A percentile compares a stretch with the other conserved stretches of the same genome.
These are phyloP conservation scores for Abrostola triplasia DNA, from an alignment of 2,888 invertebrate species.

Conservation along the genomic window DNA sequence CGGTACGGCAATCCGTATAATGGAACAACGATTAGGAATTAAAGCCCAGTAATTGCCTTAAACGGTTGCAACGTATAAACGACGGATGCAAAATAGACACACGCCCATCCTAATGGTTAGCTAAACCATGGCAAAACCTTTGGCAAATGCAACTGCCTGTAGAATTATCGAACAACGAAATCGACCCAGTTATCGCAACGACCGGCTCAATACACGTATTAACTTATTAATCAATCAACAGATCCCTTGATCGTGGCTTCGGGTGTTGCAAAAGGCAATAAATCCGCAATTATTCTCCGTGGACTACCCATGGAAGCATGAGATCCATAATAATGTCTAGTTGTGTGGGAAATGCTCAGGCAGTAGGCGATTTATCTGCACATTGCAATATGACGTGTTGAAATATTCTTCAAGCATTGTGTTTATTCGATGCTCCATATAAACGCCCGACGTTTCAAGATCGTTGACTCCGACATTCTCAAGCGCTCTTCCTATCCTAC, in stretches of 20 bases:
- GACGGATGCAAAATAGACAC: constrained; percentile 55
- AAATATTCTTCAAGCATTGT: constrained; percentile 61
- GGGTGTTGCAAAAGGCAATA: constrained; percentile 69
- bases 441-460: constrained; percentile 47
- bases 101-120: constrained; percentile 53
- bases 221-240: constrained; percentile 74
- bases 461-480: constrained; percentile 56
- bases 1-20: constrained; percentile 1
- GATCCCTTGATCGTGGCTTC: constrained; percentile 68
- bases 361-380: constrained; percentile 64
- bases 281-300: constrained; percentile 64
- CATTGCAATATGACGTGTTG: constrained; percentile 69
- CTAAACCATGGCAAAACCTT: constrained; percentile 46
- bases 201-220: constrained; percentile 56
- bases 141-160: constrained; percentile 54
- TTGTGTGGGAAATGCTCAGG: constrained; percentile 72
- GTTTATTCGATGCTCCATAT: constrained; percentile 49
- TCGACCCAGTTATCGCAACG: constrained; percentile 71
- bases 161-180: constrained; percentile 68
- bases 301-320: constrained; percentile 62
- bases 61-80: constrained; percentile 47
- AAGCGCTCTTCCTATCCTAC: constrained; percentile 55
- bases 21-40: constrained; percentile 13
- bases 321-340: constrained; percentile 68
- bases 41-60: constrained; percentile 23